These are phyloP conservation scores for Castor canadensis DNA, from an alignment of 2,113 vertebrate genomes.

Conservation along the genomic window DNA sequence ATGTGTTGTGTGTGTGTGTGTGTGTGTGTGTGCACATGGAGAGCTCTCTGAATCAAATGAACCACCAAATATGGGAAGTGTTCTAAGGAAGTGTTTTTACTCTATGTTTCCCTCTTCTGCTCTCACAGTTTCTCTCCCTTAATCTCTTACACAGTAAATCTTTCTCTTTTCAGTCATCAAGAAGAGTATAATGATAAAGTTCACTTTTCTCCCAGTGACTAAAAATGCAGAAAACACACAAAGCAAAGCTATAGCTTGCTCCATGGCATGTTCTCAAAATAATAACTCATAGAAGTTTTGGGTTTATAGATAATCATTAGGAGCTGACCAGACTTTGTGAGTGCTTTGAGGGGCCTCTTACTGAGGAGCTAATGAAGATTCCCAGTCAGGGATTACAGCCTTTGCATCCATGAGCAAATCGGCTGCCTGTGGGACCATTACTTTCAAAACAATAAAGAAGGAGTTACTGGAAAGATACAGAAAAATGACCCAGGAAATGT, in stretches of 20 bases:
- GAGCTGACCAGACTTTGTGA: not conserved
- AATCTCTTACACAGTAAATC: conserved; percentile 9
- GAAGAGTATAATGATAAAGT: conserved; percentile 7
- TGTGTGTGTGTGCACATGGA: accelerated
- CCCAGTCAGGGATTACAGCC: not conserved
- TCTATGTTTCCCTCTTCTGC: not conserved
- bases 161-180: not conserved
- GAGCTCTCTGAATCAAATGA: not conserved
- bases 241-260: not conserved
- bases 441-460: not conserved
- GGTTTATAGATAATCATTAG: conserved; percentile 57
- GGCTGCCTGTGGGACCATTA: not conserved
- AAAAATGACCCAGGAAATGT: not conserved
- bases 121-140: not conserved
- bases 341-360: not conserved
- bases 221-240: conserved; percentile 41
- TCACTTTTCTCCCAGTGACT: not conserved
- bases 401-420: not conserved
- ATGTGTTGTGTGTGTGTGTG: accelerated
- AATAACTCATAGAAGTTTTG: conserved; percentile 46
- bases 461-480: not conserved
- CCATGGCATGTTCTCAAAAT: not conserved
- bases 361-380: not conserved
- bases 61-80: no score
- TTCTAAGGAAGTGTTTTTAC: not conserved